These are phyloP conservation scores for Drosophila bunnanda DNA, from an alignment of 2,888 invertebrate species.

Conservation along the genomic window DNA sequence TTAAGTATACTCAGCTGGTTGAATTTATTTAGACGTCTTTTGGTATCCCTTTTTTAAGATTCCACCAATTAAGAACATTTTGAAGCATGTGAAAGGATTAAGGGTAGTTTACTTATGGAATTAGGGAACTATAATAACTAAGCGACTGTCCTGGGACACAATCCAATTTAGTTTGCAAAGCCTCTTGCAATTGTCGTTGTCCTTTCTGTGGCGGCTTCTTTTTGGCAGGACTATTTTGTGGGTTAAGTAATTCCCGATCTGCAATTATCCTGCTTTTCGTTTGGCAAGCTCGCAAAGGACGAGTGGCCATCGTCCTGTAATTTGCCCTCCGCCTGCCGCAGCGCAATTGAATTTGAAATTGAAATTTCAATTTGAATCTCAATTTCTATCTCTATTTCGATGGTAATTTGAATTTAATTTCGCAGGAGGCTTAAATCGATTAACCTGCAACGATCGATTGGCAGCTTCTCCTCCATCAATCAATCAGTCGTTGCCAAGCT, in stretches of 20 bases:
- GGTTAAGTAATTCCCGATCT: slow-evolving; percentile 19
- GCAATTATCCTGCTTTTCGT: slow-evolving; percentile 19
- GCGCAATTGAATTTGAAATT: slow-evolving; percentile 5
- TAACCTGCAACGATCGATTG: slow-evolving; percentile 27
- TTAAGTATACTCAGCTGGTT: not conserved
- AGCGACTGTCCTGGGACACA: not conserved
- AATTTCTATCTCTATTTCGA: not conserved
- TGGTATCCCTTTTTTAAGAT: not conserved
- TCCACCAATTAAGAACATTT: not conserved
- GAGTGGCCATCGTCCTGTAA: slow-evolving; percentile 5
- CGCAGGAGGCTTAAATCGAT: slow-evolving; percentile 9
- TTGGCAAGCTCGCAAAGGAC: slow-evolving; percentile 1
- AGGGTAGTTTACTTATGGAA: not conserved
- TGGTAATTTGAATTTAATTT: not conserved
- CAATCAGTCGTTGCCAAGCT: not conserved
- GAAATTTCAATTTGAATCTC: not conserved
- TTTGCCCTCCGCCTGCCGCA: slow-evolving; percentile 4
- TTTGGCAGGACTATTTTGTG: slow-evolving; percentile 17
- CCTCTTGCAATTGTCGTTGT: not conserved
- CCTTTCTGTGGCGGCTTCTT: not conserved
- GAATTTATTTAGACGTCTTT: not conserved
- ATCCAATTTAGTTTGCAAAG: not conserved
- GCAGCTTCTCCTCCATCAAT: slow-evolving; percentile 30
- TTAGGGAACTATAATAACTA: not conserved
- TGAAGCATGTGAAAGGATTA: too few species aligned